Conservation (phyloP, 2,888 invertebrate genomes). For the Eumacrocentrus americanus region DNA sequence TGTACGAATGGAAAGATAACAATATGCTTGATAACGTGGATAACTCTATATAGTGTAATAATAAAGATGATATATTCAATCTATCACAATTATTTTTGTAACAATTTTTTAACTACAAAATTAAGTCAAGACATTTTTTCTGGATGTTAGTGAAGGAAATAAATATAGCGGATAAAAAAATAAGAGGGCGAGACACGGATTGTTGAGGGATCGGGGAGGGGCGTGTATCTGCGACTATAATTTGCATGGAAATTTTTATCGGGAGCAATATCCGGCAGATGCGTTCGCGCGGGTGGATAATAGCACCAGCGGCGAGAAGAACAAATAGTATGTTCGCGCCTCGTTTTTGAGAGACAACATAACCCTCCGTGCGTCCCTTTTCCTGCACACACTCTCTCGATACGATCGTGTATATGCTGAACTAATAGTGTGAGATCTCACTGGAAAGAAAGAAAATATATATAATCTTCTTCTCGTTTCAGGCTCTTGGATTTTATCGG, state of each 20-base stretch:
- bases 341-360: neutral
- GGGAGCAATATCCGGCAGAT: constrained; percentile 57
- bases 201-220: constrained; percentile 37
- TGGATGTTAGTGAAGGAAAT: neutral
- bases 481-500: constrained; percentile 24
- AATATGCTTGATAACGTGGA: no score
- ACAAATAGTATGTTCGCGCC: constrained; percentile 14
- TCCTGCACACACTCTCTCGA: constrained; percentile 17
- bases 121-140: neutral
- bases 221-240: constrained; percentile 53
- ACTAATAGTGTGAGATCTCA: neutral
- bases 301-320: constrained; percentile 42
- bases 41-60: neutral
- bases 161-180: neutral
- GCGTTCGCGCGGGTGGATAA: constrained; percentile 50
- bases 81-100: no score
- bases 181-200: constrained; percentile 23
- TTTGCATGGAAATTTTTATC: constrained; percentile 59
- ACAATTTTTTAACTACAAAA: neutral
- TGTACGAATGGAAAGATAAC: no score
- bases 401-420: constrained; percentile 4
- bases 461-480: constrained; percentile 3
- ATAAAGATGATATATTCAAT: neutral
- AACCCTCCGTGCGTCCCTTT: neutral
- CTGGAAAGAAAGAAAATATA: neutral